Evolutionary conservation across 1,140 invertebrate genomes (phyloP).

Genomic region (Babylonia areolata): DNA sequence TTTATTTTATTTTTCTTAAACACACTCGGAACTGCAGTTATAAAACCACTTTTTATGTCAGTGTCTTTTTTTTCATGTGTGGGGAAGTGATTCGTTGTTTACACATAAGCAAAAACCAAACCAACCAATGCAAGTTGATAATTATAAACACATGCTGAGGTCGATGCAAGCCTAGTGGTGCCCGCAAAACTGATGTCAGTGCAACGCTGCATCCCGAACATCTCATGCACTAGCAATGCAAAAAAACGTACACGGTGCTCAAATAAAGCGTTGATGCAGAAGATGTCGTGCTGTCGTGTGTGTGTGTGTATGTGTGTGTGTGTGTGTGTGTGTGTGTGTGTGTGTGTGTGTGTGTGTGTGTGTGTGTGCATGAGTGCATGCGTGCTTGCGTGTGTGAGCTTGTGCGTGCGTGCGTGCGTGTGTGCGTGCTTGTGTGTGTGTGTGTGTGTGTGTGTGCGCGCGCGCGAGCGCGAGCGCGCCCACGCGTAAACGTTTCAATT

Average conservation of each 20-base stretch:
- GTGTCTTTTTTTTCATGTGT: neutral
- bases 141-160: too few species aligned
- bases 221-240: neutral
- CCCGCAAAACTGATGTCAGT: too few species aligned
- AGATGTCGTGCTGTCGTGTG: too few species aligned
- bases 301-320: too few species aligned
- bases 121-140: neutral
- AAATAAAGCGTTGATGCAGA: neutral
- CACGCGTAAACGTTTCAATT: too few species aligned
- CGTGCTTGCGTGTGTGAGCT: neutral
- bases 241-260: neutral
- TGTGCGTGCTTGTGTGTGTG: neutral
- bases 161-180: neutral
- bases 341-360: constrained; percentile 11
- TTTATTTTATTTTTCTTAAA: too few species aligned
- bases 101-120: neutral
- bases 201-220: neutral
- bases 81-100: too few species aligned
- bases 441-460: too few species aligned
- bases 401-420: neutral
- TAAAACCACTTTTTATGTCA: neutral
- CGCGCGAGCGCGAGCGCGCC: too few species aligned
- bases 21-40: neutral
- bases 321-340: neutral
- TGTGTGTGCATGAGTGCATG: neutral